A percentile compares a stretch with the other conserved stretches of the same genome.
These are phyloP conservation scores for Deladenus siricidicola DNA, from an alignment of 2,888 invertebrate genomes.

Conservation along the genomic window DNA sequence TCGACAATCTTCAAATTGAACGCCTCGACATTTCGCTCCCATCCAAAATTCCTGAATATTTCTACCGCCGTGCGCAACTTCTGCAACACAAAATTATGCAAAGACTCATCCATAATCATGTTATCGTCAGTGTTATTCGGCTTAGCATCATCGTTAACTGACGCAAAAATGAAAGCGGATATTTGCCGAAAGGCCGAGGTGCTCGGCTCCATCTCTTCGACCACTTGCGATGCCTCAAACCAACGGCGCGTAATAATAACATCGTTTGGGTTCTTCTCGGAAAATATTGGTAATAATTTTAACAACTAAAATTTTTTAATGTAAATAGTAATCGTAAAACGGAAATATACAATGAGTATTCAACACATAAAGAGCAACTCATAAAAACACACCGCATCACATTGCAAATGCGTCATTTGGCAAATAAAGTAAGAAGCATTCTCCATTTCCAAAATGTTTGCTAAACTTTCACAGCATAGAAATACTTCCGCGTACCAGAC, in stretches of 20 bases:
- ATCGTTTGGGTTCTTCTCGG: background rate
- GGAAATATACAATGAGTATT: too few species aligned
- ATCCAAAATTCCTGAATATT: conserved; percentile 8
- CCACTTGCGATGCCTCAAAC: conserved; percentile 3
- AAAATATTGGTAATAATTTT: background rate
- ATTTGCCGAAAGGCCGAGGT: background rate
- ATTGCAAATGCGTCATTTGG: conserved; percentile 8
- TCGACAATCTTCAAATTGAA: conserved; percentile 9
- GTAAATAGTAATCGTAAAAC: too few species aligned
- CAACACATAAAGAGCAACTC: too few species aligned
- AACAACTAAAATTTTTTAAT: too few species aligned
- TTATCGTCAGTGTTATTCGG: background rate
- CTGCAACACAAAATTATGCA: background rate
- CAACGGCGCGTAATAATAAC: conserved; percentile 11
- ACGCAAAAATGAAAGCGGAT: background rate
- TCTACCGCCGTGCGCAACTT: background rate
- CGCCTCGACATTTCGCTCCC: conserved; percentile 4
- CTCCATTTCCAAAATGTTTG: conserved; percentile 5
- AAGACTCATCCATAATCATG: background rate
- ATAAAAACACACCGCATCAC: conserved; percentile 19
- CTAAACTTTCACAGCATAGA: conserved; percentile 14
- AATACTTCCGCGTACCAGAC: conserved; percentile 21
- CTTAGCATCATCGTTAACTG: background rate
- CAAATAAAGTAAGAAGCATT: conserved; percentile 11
- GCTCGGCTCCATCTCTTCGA: background rate